These are phyloP conservation scores for Liodrosophila aerea DNA, from an alignment of 2,888 invertebrate genomes.

Conservation along the genomic window DNA sequence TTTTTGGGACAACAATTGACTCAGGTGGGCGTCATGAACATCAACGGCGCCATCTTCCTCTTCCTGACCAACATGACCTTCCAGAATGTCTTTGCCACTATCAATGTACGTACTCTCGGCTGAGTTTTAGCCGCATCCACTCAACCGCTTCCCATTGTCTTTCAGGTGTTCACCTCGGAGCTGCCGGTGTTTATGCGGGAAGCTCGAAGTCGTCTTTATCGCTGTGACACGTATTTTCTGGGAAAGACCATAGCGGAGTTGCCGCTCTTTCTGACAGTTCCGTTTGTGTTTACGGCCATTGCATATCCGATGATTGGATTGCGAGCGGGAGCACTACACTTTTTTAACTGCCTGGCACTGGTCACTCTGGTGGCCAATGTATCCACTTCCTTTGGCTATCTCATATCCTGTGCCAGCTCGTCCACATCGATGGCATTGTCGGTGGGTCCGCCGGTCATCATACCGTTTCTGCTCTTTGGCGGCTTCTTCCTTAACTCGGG, in stretches of 20 bases:
- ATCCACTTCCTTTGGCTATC: conserved; percentile 94
- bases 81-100: conserved; percentile 96
- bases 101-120: conserved; percentile 88
- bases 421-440: conserved; percentile 94
- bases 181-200: conserved; percentile 94
- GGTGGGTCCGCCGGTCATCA: conserved; percentile 94
- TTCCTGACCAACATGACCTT: conserved; percentile 96
- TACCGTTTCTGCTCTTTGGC: conserved; percentile 96
- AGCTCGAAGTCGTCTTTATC: conserved; percentile 94
- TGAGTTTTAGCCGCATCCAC: background rate
- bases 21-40: conserved; percentile 96
- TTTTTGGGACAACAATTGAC: conserved; percentile 92
- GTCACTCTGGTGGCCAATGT: conserved; percentile 93
- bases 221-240: conserved; percentile 94
- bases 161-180: conserved; percentile 93
- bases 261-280: conserved; percentile 92
- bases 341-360: conserved; percentile 87
- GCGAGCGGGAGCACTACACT: conserved; percentile 88
- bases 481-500: conserved; percentile 96
- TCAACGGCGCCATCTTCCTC: conserved; percentile 95
- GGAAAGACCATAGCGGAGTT: conserved; percentile 95
- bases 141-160: background rate
- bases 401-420: conserved; percentile 93
- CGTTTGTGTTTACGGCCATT: conserved; percentile 90
- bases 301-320: conserved; percentile 95